Conservation (phyloP, 2,797 vertebrate species). For the Peromyscus melanophrys region DNA sequence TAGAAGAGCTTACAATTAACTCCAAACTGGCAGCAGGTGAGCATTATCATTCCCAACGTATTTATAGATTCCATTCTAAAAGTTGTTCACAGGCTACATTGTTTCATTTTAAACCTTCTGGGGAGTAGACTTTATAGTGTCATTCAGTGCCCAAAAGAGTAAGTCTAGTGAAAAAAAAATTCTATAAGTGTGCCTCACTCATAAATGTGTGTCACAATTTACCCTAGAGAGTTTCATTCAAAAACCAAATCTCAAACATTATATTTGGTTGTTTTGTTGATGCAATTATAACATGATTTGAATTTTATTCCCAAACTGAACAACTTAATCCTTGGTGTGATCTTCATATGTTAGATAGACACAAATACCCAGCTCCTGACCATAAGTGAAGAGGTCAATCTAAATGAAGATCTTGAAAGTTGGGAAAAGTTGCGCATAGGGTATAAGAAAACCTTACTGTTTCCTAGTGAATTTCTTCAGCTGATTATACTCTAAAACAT, state of each 20-base stretch:
- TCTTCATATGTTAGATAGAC: neutral
- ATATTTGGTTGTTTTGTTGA: neutral
- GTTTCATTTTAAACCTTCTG: neutral
- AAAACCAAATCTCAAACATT: neutral
- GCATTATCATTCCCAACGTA: neutral
- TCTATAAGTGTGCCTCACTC: neutral
- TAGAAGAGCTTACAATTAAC: fast-evolving
- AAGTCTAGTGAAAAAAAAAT: neutral
- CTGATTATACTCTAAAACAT: neutral
- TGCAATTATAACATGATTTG: neutral
- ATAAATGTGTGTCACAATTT: neutral
- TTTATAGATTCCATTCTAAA: neutral
- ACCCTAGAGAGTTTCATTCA: neutral
- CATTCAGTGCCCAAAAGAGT: neutral
- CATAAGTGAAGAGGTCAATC: no score
- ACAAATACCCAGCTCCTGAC: neutral
- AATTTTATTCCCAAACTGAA: neutral
- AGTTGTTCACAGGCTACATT: neutral
- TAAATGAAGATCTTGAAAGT: neutral
- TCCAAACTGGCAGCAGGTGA: neutral
- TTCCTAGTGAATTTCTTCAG: neutral
- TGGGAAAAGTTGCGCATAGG: neutral
- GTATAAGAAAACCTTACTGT: neutral
- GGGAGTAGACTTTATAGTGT: neutral
- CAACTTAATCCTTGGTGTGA: neutral